Percentiles rank a stretch among this genome's conserved stretches.
Conservation (phyloP, 1,140 invertebrate species). For the Thrips palmi region DNA sequence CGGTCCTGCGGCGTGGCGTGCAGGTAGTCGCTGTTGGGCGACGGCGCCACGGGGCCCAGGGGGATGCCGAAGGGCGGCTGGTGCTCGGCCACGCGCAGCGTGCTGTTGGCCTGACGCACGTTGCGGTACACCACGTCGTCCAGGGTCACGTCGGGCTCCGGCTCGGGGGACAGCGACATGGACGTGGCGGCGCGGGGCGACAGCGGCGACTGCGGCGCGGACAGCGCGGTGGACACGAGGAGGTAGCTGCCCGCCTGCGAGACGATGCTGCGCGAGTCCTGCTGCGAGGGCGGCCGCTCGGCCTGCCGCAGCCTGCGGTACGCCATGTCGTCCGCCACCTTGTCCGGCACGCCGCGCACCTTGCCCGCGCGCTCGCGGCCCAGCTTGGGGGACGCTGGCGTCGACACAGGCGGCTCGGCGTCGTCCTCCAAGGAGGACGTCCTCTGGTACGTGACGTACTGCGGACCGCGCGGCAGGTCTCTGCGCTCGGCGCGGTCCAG, state of each 20-base stretch:
- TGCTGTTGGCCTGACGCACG: constrained; percentile 53
- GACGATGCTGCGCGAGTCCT: constrained; percentile 31
- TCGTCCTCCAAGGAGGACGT: no score
- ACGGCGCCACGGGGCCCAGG: constrained; percentile 52
- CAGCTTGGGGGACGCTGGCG: constrained; percentile 1
- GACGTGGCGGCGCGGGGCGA: constrained; percentile 11
- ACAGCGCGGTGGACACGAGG: constrained; percentile 43
- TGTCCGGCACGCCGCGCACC: constrained; percentile 29
- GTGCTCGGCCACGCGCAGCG: constrained; percentile 48
- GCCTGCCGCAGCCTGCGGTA: constrained; percentile 40
- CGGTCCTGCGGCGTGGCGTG: constrained; percentile 45
- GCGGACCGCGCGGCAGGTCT: constrained; percentile 33
- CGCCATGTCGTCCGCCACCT: constrained; percentile 60
- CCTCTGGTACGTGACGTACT: constrained; percentile 4
- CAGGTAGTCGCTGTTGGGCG: constrained; percentile 62
- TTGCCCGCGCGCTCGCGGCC: constrained; percentile 2
- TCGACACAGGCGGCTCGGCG: no score
- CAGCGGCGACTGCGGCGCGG: constrained; percentile 17
- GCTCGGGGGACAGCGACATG: constrained; percentile 5
- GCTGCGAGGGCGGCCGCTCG: constrained; percentile 17
- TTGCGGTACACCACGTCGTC: constrained; percentile 72
- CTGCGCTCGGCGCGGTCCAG: constrained; percentile 55
- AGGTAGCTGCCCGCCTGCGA: constrained; percentile 52
- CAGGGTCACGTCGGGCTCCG: constrained; percentile 56
- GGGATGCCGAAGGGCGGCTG: constrained; percentile 83